Conservation (phyloP, 1,140 invertebrate species). For the Diplogasteroides magnus region DNA sequence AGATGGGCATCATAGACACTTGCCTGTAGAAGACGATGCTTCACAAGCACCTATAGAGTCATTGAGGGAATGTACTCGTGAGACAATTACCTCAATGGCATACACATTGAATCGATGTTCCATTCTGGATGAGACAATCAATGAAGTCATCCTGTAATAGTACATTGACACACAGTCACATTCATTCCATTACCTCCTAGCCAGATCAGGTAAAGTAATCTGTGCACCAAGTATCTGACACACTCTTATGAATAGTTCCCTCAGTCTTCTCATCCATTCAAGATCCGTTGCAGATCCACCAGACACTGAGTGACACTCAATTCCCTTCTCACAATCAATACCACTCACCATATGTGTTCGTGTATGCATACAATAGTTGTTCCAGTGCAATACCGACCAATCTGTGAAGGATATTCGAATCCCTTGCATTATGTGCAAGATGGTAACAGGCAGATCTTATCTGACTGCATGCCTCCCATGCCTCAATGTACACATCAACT, state of each 20-base stretch:
- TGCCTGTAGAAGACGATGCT: constrained; percentile 67
- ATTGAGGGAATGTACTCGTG: not conserved
- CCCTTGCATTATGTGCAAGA: constrained; percentile 10
- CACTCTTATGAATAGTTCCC: constrained; percentile 32
- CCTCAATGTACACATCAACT: no score
- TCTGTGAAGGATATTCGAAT: constrained; percentile 1
- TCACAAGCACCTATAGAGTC: constrained; percentile 65
- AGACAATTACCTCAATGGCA: constrained; percentile 68
- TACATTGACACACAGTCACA: not conserved
- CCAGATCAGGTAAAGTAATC: constrained; percentile 28
- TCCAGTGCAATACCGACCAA: not conserved
- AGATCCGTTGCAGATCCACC: constrained; percentile 11
- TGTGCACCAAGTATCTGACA: constrained; percentile 10
- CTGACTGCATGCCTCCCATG: not conserved
- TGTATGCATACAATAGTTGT: not conserved
- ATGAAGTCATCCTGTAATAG: constrained; percentile 21
- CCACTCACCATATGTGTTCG: constrained; percentile 2
- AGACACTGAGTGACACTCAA: not conserved
- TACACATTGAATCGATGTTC: constrained; percentile 84
- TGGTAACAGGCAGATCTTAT: not conserved
- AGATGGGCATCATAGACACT: constrained; percentile 77
- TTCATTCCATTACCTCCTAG: not conserved
- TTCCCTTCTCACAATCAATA: constrained; percentile 3
- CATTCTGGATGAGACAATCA: constrained; percentile 69
- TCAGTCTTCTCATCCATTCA: constrained; percentile 30